Base-by-base conservation (phyloP, 2,888 invertebrate genomes). In the Clitarchus hookeri region DNA sequence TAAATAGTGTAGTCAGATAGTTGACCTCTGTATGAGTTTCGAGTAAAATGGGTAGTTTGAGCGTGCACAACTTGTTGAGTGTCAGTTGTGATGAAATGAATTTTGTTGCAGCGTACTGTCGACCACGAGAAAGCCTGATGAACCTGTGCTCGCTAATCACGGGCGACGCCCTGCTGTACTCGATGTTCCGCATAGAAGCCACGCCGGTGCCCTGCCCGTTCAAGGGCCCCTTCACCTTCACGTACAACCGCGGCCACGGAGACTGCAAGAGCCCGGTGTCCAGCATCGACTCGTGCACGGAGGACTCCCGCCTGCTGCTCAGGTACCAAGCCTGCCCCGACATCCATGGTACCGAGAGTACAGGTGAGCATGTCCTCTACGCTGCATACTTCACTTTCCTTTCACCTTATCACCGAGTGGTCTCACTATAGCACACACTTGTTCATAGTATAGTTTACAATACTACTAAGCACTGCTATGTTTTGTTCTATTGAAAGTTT, bases 251-350 rank as follows among this genome's bases (percentile, higher is more conserved):
- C 87, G 98, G 97, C 6, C 96, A 97, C 90, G 97, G 97, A 27
- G 97, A 97, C 91, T 98, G 98, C 92, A 95, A 95, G 89, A 95
- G 95, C 90, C 98, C 98, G 0, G 95, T 96, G 85, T 98, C 98
- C 84, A 97, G 97, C 89, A 97, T 98, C 89, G 98, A 98, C 91
- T 96, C 97, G 90, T 98, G 98, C 92, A 98, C 98, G 0, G 98
- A 98, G 91, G 97, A 98, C 90, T 97, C 97, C 88, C 94, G 97
- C 89, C 93, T 98, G 85, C 94, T 98, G 89, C 95, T 98, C 90
- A 96, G 96, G 91, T 98, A 98, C 92, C 98, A 98, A 91, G 98
- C 98, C 11, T 98, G 98, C 91, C 97, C 97, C 25, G 98, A 98
- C 92, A 96, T 98, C 11, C 94, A 95, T 89, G 97, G 96, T 85